Conservation (phyloP, 2,888 invertebrate genomes). For the Phania funesta region DNA sequence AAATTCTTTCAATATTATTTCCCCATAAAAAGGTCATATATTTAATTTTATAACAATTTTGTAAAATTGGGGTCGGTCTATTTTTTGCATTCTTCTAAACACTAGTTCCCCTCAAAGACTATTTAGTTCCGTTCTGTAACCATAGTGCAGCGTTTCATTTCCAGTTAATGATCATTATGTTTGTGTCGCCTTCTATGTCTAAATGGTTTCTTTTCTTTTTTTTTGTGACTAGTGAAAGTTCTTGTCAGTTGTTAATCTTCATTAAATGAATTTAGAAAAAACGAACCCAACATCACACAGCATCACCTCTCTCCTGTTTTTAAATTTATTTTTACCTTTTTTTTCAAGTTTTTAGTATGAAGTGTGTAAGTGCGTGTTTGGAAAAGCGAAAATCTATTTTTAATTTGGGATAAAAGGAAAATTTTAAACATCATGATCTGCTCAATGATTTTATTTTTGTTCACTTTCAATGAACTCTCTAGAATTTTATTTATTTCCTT, state of each 20-base stretch:
- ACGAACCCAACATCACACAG: not conserved
- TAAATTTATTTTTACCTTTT: not conserved
- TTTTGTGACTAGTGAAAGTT: not conserved
- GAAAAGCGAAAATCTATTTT: slow-evolving; percentile 28
- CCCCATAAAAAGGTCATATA: not conserved
- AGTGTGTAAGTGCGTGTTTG: not conserved
- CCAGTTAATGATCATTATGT: not conserved
- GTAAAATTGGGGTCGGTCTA: too few species aligned
- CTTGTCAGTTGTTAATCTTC: not conserved
- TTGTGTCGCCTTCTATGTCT: not conserved
- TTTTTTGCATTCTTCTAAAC: too few species aligned
- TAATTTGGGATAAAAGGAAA: slow-evolving; percentile 8
- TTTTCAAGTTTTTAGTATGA: not conserved
- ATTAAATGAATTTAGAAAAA: not conserved
- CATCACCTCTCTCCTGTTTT: not conserved
- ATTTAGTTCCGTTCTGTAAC: not conserved
- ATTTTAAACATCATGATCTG: slow-evolving; percentile 9
- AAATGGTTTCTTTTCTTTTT: not conserved
- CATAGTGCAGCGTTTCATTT: not conserved
- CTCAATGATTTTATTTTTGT: slow-evolving; percentile 28
- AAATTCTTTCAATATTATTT: not conserved
- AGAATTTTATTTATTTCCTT: not conserved
- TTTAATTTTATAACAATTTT: not conserved
- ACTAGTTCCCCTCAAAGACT: not conserved
- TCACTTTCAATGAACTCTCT: slow-evolving; percentile 43